Conservation (phyloP, 2,113 vertebrate genomes). For the Anhinga rufa region DNA sequence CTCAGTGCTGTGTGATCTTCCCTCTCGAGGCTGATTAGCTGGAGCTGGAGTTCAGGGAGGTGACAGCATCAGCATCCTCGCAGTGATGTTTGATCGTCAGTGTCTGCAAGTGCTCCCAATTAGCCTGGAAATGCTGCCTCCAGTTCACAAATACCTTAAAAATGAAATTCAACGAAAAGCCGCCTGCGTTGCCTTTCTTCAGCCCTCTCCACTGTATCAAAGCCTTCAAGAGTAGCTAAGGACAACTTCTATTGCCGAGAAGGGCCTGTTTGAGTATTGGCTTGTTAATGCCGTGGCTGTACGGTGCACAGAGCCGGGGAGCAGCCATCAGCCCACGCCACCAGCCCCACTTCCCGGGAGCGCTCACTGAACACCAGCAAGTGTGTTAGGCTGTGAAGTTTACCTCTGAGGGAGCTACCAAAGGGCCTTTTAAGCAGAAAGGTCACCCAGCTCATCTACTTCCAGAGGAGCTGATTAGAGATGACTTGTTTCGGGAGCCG, state of each 20-base stretch:
- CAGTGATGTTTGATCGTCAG: rapidly evolving
- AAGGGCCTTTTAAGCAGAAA: not conserved
- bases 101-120: not conserved
- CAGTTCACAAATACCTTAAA: not conserved
- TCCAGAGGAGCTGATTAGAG: not conserved
- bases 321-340: not conserved
- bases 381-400: not conserved
- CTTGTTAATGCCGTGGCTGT: not conserved
- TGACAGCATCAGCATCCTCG: not conserved
- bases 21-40: not conserved
- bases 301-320: rapidly evolving
- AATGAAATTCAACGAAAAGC: not conserved
- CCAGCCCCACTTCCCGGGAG: rapidly evolving
- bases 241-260: not conserved
- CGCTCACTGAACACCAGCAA: not conserved
- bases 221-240: not conserved
- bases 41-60: not conserved
- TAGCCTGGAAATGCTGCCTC: not conserved
- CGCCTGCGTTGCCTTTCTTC: not conserved
- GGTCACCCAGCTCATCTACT: not conserved
- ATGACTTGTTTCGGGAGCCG: rapidly evolving
- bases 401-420: not conserved
- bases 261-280: not conserved
- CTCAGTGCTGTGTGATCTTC: not conserved
- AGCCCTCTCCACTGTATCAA: not conserved